Evolutionary conservation across 2,888 invertebrate species (phyloP), one percentile per base, ranked within the genome.

Genomic region (Nomada lathburiana): DNA sequence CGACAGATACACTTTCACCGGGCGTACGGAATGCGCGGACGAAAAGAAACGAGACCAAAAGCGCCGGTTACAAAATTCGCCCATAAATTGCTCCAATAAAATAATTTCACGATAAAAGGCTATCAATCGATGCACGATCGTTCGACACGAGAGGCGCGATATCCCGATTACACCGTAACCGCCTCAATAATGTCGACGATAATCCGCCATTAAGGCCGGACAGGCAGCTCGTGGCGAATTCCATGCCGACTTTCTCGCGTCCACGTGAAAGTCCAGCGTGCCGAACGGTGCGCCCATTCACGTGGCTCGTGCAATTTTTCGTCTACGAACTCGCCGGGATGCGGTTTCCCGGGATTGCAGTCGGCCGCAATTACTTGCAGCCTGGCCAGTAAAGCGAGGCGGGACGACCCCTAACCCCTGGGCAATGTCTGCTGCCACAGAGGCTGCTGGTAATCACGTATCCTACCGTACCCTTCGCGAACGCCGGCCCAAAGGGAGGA

Each of bases 381-480:
- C 88, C 89, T 89, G 87, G 88, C 89, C 92, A 91, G 92, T 93
- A 92, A 93, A 92, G 90, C 89, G 89, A 92, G 92, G 93, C 93
- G 92, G 93, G 89, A 86, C 93, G 92, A 93, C 93, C 93, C 90
- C 78, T 90, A 92, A 93, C 93, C 93, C 88, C 84, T 84, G 86
- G 88, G 87, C 89, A 87, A 80, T 90, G 90, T 90, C 89, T 89
- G 89, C 90, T 90, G 91, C 91, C 86, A 90, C 89, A 86, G 92
- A 90, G 90, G 90, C 90, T 91, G 90, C 89, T 90, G 89, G 93
- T 93, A 92, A 93, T 93, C 93, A 92, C 91, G 92, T 92, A 91
- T 89, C 91, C 90, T 90, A 92, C 91, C 91, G 91, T 89, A 82
- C 88, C 89, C 86, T 84, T 84, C 88, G 88, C 88, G 86, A 88